Conservation (phyloP, 2,888 invertebrate genomes). For the Cephus runcator region DNA sequence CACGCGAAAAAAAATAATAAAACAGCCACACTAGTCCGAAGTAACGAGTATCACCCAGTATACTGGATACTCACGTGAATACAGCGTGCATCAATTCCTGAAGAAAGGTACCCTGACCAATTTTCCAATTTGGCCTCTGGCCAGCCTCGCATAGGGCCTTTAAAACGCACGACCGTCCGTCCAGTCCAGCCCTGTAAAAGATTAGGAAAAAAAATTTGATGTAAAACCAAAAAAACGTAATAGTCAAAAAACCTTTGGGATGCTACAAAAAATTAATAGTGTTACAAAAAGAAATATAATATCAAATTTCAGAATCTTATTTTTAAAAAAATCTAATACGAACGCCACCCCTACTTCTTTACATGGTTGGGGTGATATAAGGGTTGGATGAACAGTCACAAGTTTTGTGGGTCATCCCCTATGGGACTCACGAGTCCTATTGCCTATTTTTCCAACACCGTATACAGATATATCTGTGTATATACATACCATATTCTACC, state of each 20-base stretch:
- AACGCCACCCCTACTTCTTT: background rate
- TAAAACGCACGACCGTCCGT: slow-evolving; percentile 77
- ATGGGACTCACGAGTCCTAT: background rate
- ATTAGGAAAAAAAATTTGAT: background rate
- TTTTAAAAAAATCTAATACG: background rate
- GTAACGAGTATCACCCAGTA: background rate
- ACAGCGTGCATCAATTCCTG: slow-evolving; percentile 59
- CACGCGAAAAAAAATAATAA: background rate
- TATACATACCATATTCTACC: slow-evolving; percentile 23
- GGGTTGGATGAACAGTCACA: background rate
- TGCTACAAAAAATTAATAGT: background rate
- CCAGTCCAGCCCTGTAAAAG: slow-evolving; percentile 77
- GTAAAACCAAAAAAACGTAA: background rate
- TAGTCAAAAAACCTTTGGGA: background rate
- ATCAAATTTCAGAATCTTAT: background rate
- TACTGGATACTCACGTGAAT: slow-evolving; percentile 52
- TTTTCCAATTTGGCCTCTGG: slow-evolving; percentile 63
- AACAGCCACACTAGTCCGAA: background rate
- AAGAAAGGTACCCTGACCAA: slow-evolving; percentile 55
- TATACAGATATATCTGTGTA: background rate
- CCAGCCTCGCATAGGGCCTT: slow-evolving; percentile 80
- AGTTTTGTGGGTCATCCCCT: background rate
- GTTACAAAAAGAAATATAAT: background rate
- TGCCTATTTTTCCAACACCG: background rate
- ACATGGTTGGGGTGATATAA: background rate